Percentiles rank a stretch among this genome's conserved stretches.
These are phyloP conservation scores for Chloroclysta siterata DNA, from an alignment of 2,888 invertebrate species.

Conservation along the genomic window DNA sequence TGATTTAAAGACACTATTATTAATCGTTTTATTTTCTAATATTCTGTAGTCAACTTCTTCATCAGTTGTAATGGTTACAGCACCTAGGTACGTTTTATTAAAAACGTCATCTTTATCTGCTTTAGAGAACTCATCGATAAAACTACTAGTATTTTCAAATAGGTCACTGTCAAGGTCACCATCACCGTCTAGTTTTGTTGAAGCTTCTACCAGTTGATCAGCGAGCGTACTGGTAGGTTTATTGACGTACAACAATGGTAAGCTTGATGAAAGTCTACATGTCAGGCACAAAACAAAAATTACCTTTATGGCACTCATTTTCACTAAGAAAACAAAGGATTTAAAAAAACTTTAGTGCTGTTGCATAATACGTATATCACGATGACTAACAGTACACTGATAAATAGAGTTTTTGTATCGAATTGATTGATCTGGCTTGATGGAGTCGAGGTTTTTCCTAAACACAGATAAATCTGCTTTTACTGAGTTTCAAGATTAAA, in stretches of 20 bases:
- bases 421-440: neutral
- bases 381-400: constrained; percentile 26
- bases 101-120: neutral
- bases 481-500: neutral
- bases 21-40: neutral
- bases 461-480: neutral
- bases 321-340: neutral
- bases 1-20: neutral
- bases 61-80: neutral
- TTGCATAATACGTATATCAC: neutral
- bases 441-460: constrained; percentile 2
- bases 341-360: neutral
- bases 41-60: neutral
- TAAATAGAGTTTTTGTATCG: neutral
- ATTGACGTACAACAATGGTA: constrained; percentile 1
- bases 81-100: neutral
- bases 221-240: neutral
- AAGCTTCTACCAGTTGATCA: neutral
- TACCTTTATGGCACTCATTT: constrained; percentile 14
- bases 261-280: constrained; percentile 5
- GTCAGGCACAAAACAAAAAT: neutral
- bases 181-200: neutral
- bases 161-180: neutral
- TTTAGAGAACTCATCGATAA: neutral
- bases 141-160: neutral